A percentile compares a stretch with the other conserved stretches of the same genome.
phyloP scores from a whole-genome alignment of 2,797 vertebrate species.

The Psittacula echo region DNA sequence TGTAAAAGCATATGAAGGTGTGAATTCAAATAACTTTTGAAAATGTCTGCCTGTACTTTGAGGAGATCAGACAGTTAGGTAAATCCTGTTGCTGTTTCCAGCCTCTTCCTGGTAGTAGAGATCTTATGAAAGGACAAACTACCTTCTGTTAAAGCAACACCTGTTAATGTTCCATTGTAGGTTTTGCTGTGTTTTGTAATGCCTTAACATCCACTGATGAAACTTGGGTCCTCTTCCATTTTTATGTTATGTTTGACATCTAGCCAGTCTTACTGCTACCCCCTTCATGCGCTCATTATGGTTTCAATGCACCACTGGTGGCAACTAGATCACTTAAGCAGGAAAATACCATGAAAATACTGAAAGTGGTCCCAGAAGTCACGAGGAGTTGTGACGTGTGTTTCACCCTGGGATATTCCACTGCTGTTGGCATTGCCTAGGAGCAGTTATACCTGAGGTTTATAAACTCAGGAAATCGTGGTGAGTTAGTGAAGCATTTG shows the following conservation, averaged over 20 bases:
- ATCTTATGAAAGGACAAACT: not conserved
- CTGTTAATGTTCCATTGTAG: not conserved
- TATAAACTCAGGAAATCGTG: not conserved
- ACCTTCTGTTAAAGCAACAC: not conserved
- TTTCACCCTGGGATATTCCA: not conserved
- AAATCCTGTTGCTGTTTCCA: not conserved
- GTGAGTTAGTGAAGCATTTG: not conserved
- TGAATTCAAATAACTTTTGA: not conserved
- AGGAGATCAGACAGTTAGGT: not conserved
- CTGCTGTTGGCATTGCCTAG: not conserved
- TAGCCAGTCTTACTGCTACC: rapidly evolving
- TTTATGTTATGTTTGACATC: not conserved
- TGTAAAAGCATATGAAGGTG: not conserved
- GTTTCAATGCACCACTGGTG: not conserved
- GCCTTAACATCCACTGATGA: not conserved
- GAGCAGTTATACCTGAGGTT: not conserved
- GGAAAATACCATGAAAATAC: not conserved
- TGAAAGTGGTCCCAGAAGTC: not conserved
- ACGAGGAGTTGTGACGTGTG: not conserved
- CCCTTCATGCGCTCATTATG: rapidly evolving
- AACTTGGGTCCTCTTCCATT: not conserved
- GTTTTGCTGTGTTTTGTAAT: not conserved
- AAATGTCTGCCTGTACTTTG: not conserved
- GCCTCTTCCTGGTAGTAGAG: not conserved
- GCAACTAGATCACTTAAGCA: not conserved